Base-by-base conservation (phyloP, 2,888 invertebrate species). In the Chironomus tentans region DNA sequence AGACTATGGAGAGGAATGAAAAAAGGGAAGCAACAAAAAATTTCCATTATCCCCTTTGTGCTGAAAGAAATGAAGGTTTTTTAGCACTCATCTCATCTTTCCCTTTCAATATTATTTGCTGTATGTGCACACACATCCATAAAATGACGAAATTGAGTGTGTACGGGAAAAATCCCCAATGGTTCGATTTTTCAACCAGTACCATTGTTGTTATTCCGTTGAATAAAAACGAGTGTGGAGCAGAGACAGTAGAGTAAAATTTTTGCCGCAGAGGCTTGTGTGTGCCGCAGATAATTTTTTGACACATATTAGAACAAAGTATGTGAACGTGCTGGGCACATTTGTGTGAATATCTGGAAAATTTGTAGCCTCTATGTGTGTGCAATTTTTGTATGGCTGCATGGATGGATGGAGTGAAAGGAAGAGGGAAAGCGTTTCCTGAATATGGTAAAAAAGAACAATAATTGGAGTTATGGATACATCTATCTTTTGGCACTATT, bases 241-340 rank as follows among this genome's bases (percentile, higher is more conserved):
- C 38, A 38, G 38, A 38, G 38, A 38, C 38, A 38, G 38, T 6
- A 28, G 5, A 28, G 10, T 2, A 71, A 72, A 50, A 72, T n/a
- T n/a, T 61, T 72, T 72, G 72, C 38, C 72, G 72, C 72, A 72
- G 72, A 72, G 28, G n/a, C 56, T n/a, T 56, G 15, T 56, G 56
- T 56, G 18, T 56, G 56, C 56, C 72, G 72, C 72, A 72, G 62
- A 72, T 72, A 72, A 72, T 61, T 72, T 56, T 71, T 62, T 72
- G 72, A 61, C 72, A 61, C 72, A 72, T 72, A 72, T 72, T 72
- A 72, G 72, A 46, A 72, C 62, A 72, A 72, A 72, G 72, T 72
- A 72, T 21, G 46, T 15, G 13, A 24, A 72, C 72, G 72, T 72
- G 72, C 24, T 50, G 61, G 50, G 71, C 15, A 21, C 56, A 56